phyloP scores from a whole-genome alignment of 1,140 invertebrate genomes.

The Diorhabda carinulata region DNA sequence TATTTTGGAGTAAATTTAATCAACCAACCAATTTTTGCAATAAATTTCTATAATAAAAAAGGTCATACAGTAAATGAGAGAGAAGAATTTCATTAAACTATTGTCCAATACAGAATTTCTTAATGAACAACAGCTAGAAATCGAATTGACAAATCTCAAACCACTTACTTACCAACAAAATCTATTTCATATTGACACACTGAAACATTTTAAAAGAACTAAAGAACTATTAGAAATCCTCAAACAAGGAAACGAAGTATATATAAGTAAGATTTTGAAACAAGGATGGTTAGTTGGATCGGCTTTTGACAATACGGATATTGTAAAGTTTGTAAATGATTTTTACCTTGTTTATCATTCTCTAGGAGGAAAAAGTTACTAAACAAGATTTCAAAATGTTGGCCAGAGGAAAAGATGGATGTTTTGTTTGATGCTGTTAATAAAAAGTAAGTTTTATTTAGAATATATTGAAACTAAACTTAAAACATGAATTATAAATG shows the following conservation, averaged over 20 bases:
- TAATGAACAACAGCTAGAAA: constrained; percentile 9
- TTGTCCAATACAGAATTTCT: too few species aligned
- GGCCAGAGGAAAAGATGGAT: constrained; percentile 11
- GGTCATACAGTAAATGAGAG: too few species aligned
- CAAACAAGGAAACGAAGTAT: constrained; percentile 24
- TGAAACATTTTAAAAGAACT: constrained; percentile 17
- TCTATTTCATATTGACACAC: constrained; percentile 21
- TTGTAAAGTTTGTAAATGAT: constrained; percentile 18
- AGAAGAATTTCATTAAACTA: too few species aligned
- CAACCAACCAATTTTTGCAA: too few species aligned
- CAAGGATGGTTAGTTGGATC: constrained; percentile 23
- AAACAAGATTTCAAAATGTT: constrained; percentile 15
- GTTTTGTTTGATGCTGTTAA: too few species aligned
- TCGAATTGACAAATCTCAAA: constrained; percentile 9
- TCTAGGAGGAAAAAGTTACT: constrained; percentile 20
- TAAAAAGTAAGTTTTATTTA: too few species aligned
- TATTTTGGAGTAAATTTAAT: too few species aligned
- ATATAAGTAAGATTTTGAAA: constrained; percentile 24
- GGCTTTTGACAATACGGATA: constrained; percentile 8
- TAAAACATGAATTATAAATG: too few species aligned
- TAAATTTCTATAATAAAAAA: too few species aligned
- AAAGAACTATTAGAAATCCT: constrained; percentile 13
- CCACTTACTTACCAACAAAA: constrained; percentile 20
- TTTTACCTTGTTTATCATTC: constrained; percentile 22
- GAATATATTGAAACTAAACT: too few species aligned